A percentile compares a stretch with the other conserved stretches of the same genome.
phyloP scores from a whole-genome alignment of 2,888 invertebrate species.

The Mythimna pallens region DNA sequence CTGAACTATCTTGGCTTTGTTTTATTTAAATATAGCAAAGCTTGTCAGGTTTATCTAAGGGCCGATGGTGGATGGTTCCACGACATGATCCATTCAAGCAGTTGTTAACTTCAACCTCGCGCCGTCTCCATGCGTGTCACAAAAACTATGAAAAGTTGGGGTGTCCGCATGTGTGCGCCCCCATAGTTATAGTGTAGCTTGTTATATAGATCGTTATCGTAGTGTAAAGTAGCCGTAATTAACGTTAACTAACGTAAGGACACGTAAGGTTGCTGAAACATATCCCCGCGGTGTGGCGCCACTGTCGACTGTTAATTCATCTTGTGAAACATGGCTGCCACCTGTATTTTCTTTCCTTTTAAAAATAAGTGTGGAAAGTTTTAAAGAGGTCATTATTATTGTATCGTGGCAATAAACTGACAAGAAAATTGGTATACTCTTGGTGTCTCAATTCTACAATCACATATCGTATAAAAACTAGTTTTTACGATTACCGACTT shows the following conservation, averaged over 20 bases:
- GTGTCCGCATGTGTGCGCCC: slow-evolving; percentile 32
- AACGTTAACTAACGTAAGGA: slow-evolving; percentile 56
- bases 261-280: slow-evolving; percentile 74
- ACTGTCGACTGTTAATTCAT: slow-evolving; percentile 28
- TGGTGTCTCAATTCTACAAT: background rate
- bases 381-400: background rate
- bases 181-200: slow-evolving; percentile 60
- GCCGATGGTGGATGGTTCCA: no score
- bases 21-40: background rate
- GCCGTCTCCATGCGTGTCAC: slow-evolving; percentile 36
- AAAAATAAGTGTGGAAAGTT: background rate
- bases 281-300: slow-evolving; percentile 71
- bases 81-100: background rate
- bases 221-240: slow-evolving; percentile 68
- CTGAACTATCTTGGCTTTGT: background rate
- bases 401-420: slow-evolving; percentile 2
- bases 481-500: no score
- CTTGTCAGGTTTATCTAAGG: background rate
- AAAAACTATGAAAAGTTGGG: slow-evolving; percentile 35
- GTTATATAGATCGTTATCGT: slow-evolving; percentile 77
- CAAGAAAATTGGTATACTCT: slow-evolving; percentile 1
- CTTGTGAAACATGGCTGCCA: slow-evolving; percentile 15
- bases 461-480: background rate
- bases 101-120: slow-evolving; percentile 20
- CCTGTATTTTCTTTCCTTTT: slow-evolving; percentile 47